phyloP scores from a whole-genome alignment of 2,113 vertebrate genomes.

The Nematolebias whitei region DNA sequence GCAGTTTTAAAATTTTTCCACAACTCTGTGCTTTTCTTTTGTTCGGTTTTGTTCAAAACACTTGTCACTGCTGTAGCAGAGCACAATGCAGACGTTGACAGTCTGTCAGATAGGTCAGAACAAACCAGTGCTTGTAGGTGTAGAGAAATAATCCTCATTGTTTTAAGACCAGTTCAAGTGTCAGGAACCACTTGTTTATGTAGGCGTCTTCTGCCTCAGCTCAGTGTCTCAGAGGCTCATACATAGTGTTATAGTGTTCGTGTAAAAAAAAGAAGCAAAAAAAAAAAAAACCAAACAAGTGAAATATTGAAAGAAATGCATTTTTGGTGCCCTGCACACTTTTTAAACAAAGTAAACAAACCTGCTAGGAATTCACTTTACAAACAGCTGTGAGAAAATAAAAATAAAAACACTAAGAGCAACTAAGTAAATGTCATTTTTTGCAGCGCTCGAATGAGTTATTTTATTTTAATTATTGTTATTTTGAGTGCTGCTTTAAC shows the following conservation, averaged over 20 bases:
- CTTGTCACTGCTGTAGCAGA: constrained; percentile 53
- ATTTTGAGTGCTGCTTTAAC: too few relatives aligned
- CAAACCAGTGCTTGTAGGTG: constrained; percentile 68
- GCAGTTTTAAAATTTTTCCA: constrained; percentile 33
- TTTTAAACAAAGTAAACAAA: constrained; percentile 16
- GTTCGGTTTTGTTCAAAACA: constrained; percentile 49
- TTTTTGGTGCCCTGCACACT: constrained; percentile 2
- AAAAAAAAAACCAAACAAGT: not conserved
- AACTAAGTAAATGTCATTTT: constrained; percentile 32
- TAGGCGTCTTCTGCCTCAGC: constrained; percentile 55
- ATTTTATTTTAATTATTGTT: too few relatives aligned
- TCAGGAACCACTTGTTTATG: constrained; percentile 71
- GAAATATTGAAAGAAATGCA: not conserved
- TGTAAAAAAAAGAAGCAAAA: constrained; percentile 4
- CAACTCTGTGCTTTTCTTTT: constrained; percentile 47
- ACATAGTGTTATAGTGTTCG: constrained; percentile 15
- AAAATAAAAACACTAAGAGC: constrained; percentile 36
- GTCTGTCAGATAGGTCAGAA: constrained; percentile 73
- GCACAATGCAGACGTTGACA: constrained; percentile 69
- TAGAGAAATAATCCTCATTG: constrained; percentile 72
- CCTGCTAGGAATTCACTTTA: constrained; percentile 35
- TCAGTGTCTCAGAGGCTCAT: constrained; percentile 44
- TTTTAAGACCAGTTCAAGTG: constrained; percentile 66
- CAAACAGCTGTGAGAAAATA: constrained; percentile 23
- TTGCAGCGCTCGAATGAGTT: constrained; percentile 2